A percentile compares a stretch with the other conserved stretches of the same genome.
These are phyloP conservation scores for Heteromyza rotundicornis DNA, from an alignment of 2,888 invertebrate species.

Conservation along the genomic window DNA sequence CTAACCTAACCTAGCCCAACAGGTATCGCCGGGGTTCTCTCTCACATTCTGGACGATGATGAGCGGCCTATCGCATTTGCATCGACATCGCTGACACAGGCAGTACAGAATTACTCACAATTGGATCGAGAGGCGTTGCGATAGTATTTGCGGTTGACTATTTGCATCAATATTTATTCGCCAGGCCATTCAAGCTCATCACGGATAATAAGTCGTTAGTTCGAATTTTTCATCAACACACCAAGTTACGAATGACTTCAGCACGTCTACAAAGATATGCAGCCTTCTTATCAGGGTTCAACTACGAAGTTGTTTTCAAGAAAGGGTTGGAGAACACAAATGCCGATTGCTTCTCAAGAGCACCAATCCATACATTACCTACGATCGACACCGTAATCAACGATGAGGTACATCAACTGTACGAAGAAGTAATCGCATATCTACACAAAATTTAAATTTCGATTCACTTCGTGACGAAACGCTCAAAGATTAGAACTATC, in stretches of 20 bases:
- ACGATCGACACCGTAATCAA: conserved; percentile 4
- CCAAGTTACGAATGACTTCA: conserved; percentile 27
- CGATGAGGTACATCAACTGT: conserved; percentile 18
- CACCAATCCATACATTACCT: conserved; percentile 9
- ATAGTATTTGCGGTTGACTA: conserved; percentile 47
- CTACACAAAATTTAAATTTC: conserved; percentile 18
- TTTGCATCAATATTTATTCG: conserved; percentile 46
- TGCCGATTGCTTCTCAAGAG: conserved; percentile 25
- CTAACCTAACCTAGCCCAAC: too few species aligned
- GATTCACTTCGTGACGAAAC: conserved; percentile 22
- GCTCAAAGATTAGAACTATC: conserved; percentile 16
- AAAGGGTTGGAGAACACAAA: conserved; percentile 17
- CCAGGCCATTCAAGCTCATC: conserved; percentile 19
- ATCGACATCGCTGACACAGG: conserved; percentile 49
- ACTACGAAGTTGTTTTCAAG: conserved; percentile 24
- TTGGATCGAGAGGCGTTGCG: conserved; percentile 57
- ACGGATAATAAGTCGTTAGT: conserved; percentile 26
- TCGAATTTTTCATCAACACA: conserved; percentile 24
- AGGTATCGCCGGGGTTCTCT: conserved; percentile 27
- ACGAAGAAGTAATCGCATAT: conserved; percentile 9
- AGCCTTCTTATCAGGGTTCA: conserved; percentile 18
- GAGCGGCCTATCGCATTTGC: conserved; percentile 43
- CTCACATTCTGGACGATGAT: conserved; percentile 44
- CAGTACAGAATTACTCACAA: conserved; percentile 52
- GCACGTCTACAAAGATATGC: conserved; percentile 27